Evolutionary conservation across 2,888 invertebrate species (phyloP).

Genomic region (Petrolisthes manimaculis): DNA sequence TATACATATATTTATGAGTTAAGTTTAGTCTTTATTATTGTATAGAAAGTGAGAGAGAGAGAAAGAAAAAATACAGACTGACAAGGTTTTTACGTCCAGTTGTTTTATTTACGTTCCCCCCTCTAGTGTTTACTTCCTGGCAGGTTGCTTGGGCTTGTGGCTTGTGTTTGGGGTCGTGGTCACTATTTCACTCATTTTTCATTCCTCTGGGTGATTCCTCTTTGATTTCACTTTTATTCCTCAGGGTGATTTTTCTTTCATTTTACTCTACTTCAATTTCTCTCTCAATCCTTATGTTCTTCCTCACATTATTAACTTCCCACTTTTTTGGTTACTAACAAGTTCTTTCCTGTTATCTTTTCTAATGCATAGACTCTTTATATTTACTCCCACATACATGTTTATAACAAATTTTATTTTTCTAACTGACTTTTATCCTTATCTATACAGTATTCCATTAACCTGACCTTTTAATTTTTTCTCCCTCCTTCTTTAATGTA

Average conservation of each 20-base stretch:
- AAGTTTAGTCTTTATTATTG: slow-evolving; percentile 37
- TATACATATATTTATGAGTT: slow-evolving; percentile 39
- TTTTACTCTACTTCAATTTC: not conserved
- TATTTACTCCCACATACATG: not conserved
- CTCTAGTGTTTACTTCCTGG: not conserved
- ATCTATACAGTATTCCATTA: too few species aligned
- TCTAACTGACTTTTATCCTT: too few species aligned
- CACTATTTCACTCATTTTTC: not conserved
- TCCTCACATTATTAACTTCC: not conserved
- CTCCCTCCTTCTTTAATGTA: not conserved
- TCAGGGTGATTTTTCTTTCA: not conserved
- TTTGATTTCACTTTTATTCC: not conserved
- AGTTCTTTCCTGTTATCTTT: not conserved
- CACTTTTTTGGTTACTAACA: not conserved
- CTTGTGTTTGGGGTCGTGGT: slow-evolving; percentile 15
- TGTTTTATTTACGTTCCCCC: slow-evolving; percentile 53
- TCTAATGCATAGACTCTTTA: too few species aligned
- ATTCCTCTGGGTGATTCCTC: not conserved
- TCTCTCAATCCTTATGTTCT: not conserved
- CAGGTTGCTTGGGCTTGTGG: slow-evolving; percentile 59
- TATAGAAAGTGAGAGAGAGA: slow-evolving; percentile 26
- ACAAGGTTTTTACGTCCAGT: slow-evolving; percentile 31
- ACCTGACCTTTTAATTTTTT: not conserved
- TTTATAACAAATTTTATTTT: too few species aligned
- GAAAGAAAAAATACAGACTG: slow-evolving; percentile 49